Conservation (phyloP, 2,797 vertebrate species). For the Threskiornis aethiopicus region DNA sequence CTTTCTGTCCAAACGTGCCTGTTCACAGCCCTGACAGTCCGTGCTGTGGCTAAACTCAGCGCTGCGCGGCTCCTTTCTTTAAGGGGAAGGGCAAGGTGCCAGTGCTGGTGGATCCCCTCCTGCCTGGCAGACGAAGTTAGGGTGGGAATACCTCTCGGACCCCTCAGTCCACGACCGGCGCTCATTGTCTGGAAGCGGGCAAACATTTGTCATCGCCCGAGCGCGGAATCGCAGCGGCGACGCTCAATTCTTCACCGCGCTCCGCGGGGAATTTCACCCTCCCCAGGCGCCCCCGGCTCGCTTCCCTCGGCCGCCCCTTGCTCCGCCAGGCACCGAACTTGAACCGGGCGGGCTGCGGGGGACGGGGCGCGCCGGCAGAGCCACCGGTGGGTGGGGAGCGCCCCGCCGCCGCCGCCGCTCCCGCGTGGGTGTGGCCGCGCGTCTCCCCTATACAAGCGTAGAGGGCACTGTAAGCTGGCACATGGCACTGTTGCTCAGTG, state of each 20-base stretch:
- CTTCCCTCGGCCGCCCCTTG: fast-evolving
- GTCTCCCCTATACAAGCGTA: too few species aligned
- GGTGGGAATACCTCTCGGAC: background rate
- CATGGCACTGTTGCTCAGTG: too few species aligned
- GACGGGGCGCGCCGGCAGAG: background rate
- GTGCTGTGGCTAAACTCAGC: background rate
- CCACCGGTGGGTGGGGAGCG: background rate
- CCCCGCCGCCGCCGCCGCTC: background rate
- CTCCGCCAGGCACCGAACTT: background rate
- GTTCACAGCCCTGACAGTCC: background rate
- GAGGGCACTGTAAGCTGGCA: too few species aligned
- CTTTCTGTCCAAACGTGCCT: background rate
- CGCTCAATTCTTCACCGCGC: background rate
- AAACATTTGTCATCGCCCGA: background rate
- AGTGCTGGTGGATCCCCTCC: background rate
- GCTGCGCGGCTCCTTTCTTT: fast-evolving
- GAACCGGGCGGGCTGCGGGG: background rate
- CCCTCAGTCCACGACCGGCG: background rate
- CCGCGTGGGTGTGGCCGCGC: background rate
- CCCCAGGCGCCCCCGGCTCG: too few species aligned
- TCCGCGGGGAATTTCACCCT: background rate
- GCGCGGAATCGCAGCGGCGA: background rate
- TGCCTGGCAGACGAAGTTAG: background rate
- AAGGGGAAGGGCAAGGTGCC: background rate
- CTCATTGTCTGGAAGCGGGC: background rate